A percentile compares a stretch with the other conserved stretches of the same genome.
Conservation (phyloP, 35 echinoderm and acorn worm species). For the Diadema setosum region DNA sequence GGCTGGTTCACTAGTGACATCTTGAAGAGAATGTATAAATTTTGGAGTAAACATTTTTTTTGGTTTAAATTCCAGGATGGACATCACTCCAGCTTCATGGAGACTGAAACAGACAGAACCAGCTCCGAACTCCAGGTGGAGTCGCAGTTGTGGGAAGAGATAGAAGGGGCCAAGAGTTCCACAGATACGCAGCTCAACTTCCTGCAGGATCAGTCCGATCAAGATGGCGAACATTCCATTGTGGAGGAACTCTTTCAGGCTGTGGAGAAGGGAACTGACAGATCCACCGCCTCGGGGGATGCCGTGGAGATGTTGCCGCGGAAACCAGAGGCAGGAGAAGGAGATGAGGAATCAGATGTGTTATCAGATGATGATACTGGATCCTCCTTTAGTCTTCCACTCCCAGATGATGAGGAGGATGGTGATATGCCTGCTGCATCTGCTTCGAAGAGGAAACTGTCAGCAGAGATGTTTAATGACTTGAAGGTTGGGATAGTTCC, state of each 20-base stretch:
- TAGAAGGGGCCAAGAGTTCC: not conserved
- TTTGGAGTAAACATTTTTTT: not conserved
- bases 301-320: not conserved
- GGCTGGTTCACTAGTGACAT: not conserved
- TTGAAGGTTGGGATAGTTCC: not conserved
- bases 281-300: not conserved
- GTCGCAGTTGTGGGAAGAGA: not conserved
- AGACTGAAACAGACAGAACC: not conserved
- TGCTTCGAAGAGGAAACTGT: not conserved
- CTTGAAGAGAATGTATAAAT: not conserved
- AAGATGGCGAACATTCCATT: not conserved
- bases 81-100: not conserved
- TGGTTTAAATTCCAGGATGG: not conserved
- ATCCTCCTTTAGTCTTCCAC: slow-evolving; percentile 4
- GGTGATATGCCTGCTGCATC: not conserved
- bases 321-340: not conserved
- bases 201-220: not conserved
- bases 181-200: not conserved
- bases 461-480: not conserved
- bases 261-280: not conserved
- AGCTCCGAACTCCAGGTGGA: not conserved
- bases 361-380: not conserved
- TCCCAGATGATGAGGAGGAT: slow-evolving; percentile 8
- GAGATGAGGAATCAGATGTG: not conserved
- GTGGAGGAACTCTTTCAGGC: slow-evolving; percentile 5